A percentile compares a stretch with the other conserved stretches of the same genome.
phyloP scores from a whole-genome alignment of 2,888 invertebrate species.

The Tenthredo scrophulariae region DNA sequence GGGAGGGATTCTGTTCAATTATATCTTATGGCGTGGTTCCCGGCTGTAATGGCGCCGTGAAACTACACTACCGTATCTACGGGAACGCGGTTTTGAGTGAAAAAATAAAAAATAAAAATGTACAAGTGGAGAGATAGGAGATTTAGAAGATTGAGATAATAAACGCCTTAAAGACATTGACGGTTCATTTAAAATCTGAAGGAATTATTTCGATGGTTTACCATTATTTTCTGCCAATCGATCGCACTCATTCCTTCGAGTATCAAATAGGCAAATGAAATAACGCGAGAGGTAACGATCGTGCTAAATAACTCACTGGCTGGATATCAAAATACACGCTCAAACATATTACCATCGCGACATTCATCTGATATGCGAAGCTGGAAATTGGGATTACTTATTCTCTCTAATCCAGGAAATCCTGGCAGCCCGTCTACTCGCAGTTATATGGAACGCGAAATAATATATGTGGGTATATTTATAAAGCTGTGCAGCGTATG shows the following conservation, averaged over 20 bases:
- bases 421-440: not conserved
- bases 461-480: slow-evolving; percentile 18
- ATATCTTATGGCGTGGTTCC: slow-evolving; percentile 69
- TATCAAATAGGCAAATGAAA: slow-evolving; percentile 34
- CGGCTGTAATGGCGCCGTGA: slow-evolving; percentile 63
- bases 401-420: slow-evolving; percentile 34
- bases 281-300: not conserved
- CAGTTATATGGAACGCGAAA: not conserved
- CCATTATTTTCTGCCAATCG: not conserved
- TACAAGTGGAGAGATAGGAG: slow-evolving; percentile 54
- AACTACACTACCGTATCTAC: slow-evolving; percentile 45
- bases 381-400: slow-evolving; percentile 34
- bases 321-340: slow-evolving; percentile 23
- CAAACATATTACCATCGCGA: slow-evolving; percentile 1
- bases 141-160: slow-evolving; percentile 15
- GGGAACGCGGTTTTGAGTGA: slow-evolving; percentile 41
- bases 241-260: not conserved
- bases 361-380: slow-evolving; percentile 28
- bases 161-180: not conserved
- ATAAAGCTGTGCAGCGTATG: slow-evolving; percentile 17
- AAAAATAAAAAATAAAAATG: slow-evolving; percentile 58
- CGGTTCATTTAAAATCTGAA: not conserved
- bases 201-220: not conserved
- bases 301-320: slow-evolving; percentile 8
- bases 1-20: slow-evolving; percentile 73